These are phyloP conservation scores for Pangasius larnaudii DNA, from an alignment of 2,797 vertebrate genomes.

Conservation along the genomic window DNA sequence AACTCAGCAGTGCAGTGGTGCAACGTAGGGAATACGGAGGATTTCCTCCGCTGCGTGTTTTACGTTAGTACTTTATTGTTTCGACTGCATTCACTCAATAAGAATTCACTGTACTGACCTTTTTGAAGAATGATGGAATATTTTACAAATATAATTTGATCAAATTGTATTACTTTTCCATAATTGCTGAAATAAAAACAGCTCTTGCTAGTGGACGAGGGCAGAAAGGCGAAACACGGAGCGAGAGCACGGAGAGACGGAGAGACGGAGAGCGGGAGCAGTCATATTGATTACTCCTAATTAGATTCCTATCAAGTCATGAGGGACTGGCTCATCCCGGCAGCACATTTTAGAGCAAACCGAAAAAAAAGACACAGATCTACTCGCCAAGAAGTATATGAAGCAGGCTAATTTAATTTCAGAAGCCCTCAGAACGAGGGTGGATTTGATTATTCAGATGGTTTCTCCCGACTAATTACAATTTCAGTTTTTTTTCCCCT, in stretches of 20 bases:
- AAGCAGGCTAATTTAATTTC: slow-evolving; percentile 78
- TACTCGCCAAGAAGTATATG: slow-evolving; percentile 70
- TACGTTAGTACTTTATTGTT: neutral
- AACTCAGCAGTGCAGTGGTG: neutral
- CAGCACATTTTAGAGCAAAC: slow-evolving; percentile 72
- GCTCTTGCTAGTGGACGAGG: slow-evolving; percentile 13
- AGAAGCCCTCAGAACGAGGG: slow-evolving; percentile 74
- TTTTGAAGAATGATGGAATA: slow-evolving; percentile 20
- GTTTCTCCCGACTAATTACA: slow-evolving; percentile 80
- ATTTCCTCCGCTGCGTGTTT: neutral
- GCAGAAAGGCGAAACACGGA: slow-evolving; percentile 41
- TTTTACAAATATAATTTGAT: slow-evolving; percentile 21
- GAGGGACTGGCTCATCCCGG: slow-evolving; percentile 67
- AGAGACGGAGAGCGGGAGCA: slow-evolving; percentile 60
- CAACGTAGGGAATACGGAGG: neutral
- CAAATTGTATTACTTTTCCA: slow-evolving; percentile 12
- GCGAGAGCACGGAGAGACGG: slow-evolving; percentile 51
- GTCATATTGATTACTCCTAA: slow-evolving; percentile 82
- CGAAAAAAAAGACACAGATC: slow-evolving; percentile 54
- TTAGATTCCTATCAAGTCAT: slow-evolving; percentile 73
- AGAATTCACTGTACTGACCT: neutral
- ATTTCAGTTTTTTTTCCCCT: slow-evolving; percentile 63
- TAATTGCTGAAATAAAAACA: slow-evolving; percentile 29
- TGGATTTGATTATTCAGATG: slow-evolving; percentile 79
- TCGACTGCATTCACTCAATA: neutral